Evolutionary conservation across 2,797 vertebrate species (phyloP).

Genomic region (Neoniphon sammara): DNA sequence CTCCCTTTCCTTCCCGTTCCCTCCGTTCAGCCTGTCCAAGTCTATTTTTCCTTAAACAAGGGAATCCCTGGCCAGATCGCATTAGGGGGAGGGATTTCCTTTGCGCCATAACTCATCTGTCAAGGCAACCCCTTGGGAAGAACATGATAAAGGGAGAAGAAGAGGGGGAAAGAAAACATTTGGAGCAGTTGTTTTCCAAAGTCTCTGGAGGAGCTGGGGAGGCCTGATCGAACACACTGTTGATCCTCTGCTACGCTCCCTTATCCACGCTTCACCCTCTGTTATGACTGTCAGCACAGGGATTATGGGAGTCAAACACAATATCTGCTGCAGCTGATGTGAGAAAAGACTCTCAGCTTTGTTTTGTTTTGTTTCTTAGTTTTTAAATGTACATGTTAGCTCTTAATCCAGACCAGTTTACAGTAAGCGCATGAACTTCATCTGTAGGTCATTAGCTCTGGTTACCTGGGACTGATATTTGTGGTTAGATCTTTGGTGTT

Average conservation of each 20-base stretch:
- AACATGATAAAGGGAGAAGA: conserved; percentile 41
- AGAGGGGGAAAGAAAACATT: conserved; percentile 33
- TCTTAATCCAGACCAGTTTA: neutral
- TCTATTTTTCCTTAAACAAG: conserved; percentile 50
- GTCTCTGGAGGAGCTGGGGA: conserved; percentile 18
- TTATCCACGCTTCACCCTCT: neutral
- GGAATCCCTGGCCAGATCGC: conserved; percentile 65
- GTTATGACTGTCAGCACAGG: neutral
- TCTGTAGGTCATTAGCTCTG: too few relatives aligned
- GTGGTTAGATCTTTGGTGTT: too few relatives aligned
- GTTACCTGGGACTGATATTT: too few relatives aligned
- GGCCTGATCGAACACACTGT: neutral
- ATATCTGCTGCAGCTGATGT: too few relatives aligned
- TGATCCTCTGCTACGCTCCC: neutral
- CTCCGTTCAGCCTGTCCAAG: conserved; percentile 14
- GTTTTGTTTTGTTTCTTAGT: neutral
- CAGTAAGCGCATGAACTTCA: neutral
- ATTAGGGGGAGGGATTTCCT: conserved; percentile 56
- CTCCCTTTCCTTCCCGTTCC: conserved; percentile 5
- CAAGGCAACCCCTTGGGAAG: conserved; percentile 49
- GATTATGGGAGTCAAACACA: too few relatives aligned
- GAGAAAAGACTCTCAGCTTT: neutral
- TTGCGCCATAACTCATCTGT: conserved; percentile 56
- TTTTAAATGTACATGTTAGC: neutral
- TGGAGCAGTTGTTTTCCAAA: conserved; percentile 53